Evolutionary conservation across 2,113 vertebrate genomes (phyloP).

Genomic region (Proterorhinus semilunaris): DNA sequence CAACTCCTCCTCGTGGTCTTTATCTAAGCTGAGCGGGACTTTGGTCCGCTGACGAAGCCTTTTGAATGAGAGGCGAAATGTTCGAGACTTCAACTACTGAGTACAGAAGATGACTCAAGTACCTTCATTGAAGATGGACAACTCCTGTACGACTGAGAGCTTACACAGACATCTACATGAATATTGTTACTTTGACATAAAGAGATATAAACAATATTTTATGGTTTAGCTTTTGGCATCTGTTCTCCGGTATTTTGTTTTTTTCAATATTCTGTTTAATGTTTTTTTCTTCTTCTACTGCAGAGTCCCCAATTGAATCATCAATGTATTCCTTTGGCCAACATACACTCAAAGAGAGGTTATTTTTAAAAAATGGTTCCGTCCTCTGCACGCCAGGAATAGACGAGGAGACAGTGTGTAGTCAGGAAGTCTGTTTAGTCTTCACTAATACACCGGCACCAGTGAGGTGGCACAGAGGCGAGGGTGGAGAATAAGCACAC

Average conservation of each 20-base stretch:
- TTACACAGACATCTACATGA: not conserved
- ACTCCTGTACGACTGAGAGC: too few relatives aligned
- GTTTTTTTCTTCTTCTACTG: constrained; percentile 14
- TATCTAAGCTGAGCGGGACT: too few relatives aligned
- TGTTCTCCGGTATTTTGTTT: not conserved
- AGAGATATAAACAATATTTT: not conserved
- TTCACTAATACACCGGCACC: constrained; percentile 20
- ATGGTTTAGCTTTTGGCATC: not conserved
- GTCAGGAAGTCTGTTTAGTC: constrained; percentile 41
- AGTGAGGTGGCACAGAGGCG: constrained; percentile 10
- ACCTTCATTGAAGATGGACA: too few relatives aligned
- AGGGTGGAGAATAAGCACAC: not conserved
- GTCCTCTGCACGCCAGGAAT: constrained; percentile 31
- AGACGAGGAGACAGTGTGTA: constrained; percentile 19
- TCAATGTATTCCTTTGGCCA: constrained; percentile 35
- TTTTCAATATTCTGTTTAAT: not conserved
- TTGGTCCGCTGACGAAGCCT: too few relatives aligned
- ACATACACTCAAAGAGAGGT: constrained; percentile 39
- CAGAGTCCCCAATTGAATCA: constrained; percentile 29
- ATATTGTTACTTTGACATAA: not conserved
- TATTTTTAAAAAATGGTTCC: constrained; percentile 31
- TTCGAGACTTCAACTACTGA: too few relatives aligned
- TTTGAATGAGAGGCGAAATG: too few relatives aligned
- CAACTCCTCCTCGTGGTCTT: too few relatives aligned
- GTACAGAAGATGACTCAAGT: too few relatives aligned